Conservation (phyloP, 2,113 vertebrate species). For the Malurus elegans region DNA sequence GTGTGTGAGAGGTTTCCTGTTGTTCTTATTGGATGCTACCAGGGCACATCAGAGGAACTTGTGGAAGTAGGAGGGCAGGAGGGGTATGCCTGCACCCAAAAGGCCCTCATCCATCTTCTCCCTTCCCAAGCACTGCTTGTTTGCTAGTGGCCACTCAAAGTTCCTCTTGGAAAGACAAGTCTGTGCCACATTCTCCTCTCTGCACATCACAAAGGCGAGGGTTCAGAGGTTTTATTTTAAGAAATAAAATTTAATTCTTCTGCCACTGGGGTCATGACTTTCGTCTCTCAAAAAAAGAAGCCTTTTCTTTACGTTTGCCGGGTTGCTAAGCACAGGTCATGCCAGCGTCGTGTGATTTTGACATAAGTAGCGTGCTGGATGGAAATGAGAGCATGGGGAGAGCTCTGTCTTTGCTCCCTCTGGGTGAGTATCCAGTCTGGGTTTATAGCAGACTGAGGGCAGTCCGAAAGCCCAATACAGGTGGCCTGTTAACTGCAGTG, state of each 20-base stretch:
- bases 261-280: neutral
- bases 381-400: neutral
- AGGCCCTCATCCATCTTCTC: neutral
- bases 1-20: neutral
- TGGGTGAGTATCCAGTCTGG: neutral
- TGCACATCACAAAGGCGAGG: neutral
- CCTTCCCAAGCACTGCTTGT: neutral
- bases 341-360: neutral
- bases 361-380: neutral
- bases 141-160: neutral
- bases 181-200: neutral
- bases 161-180: neutral
- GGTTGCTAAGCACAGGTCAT: neutral
- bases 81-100: accelerated
- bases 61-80: neutral
- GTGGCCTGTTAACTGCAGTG: neutral
- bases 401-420: neutral
- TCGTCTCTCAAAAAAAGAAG: neutral
- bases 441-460: neutral
- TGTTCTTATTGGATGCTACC: neutral
- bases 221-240: neutral
- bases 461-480: neutral
- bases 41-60: neutral
- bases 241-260: neutral
- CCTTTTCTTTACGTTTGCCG: neutral